Percentiles rank a stretch among this genome's conserved stretches.
Evolutionary conservation across 2,888 invertebrate species (phyloP).

Genomic region (Dyspetes luteomarginatus): DNA sequence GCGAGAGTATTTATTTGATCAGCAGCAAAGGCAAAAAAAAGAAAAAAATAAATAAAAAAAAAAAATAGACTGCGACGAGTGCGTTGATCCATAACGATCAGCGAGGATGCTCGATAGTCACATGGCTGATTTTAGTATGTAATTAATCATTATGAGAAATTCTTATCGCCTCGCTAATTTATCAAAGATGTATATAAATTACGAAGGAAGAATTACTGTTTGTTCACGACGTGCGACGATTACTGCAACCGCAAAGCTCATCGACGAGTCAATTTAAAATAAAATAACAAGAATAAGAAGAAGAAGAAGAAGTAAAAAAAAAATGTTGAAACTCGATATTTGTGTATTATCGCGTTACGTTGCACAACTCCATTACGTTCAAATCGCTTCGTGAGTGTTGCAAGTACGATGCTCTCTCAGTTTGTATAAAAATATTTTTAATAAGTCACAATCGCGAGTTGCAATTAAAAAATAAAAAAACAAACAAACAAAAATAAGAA

Average conservation of each 20-base stretch:
- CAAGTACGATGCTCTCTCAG: constrained; percentile 35
- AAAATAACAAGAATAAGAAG: constrained; percentile 1
- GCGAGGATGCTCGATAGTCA: no score
- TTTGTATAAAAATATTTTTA: constrained; percentile 7
- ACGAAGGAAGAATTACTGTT: constrained; percentile 2
- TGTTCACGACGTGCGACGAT: background rate
- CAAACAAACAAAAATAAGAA: background rate
- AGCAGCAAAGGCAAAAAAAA: no score
- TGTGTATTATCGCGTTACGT: constrained; percentile 47
- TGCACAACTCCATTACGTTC: constrained; percentile 52
- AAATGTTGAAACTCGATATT: constrained; percentile 18
- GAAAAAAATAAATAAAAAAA: no score
- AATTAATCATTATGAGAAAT: constrained; percentile 33
- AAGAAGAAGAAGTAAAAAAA: background rate
- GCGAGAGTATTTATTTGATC: no score
- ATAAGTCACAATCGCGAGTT: constrained; percentile 36
- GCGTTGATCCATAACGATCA: no score
- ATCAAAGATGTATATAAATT: background rate
- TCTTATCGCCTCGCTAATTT: constrained; percentile 43
- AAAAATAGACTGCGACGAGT: no score
- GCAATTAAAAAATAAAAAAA: constrained; percentile 33
- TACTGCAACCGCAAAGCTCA: background rate
- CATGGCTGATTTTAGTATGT: background rate
- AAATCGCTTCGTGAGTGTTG: constrained; percentile 37
- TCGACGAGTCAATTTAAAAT: background rate